These are phyloP conservation scores for Nothobranchius furzeri DNA, from an alignment of 2,113 vertebrate species.

Conservation along the genomic window DNA sequence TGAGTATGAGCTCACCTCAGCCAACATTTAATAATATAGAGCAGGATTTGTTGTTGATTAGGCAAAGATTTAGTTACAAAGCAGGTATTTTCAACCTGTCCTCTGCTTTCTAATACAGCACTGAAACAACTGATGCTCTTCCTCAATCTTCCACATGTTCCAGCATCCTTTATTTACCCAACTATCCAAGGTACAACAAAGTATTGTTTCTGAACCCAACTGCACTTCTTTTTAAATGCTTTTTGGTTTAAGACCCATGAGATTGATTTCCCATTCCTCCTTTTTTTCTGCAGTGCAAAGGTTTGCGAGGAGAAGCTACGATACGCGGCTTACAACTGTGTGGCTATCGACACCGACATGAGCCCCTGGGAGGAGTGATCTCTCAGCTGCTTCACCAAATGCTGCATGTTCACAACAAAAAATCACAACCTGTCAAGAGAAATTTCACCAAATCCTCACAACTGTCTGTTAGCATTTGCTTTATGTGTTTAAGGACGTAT, in stretches of 20 bases:
- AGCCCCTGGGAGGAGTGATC: conserved; percentile 96
- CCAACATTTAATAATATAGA: background rate
- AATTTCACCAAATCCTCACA: conserved; percentile 33
- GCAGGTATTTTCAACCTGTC: background rate
- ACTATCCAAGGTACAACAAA: conserved; percentile 87
- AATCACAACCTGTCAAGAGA: conserved; percentile 30
- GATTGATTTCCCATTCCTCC: too few species aligned
- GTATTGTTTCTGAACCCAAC: background rate
- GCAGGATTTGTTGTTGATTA: background rate
- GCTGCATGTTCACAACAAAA: conserved; percentile 34
- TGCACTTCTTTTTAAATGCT: background rate
- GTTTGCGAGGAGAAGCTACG: conserved; percentile 96
- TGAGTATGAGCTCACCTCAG: conserved; percentile 56
- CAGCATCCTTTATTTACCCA: conserved; percentile 94
- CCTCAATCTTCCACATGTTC: conserved; percentile 97
- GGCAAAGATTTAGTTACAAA: accelerated
- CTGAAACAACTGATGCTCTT: conserved; percentile 92
- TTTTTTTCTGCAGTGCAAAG: conserved; percentile 84
- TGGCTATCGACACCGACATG: conserved; percentile 98
- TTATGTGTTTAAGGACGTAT: conserved; percentile 75
- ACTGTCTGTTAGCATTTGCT: conserved; percentile 64
- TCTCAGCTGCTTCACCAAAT: conserved; percentile 19
- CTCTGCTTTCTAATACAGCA: conserved; percentile 73
- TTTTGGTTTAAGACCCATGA: too few species aligned
- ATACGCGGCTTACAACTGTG: conserved; percentile 97